These are phyloP conservation scores for Cryptoblepharus egeriae DNA, from an alignment of 2,797 vertebrate species.

Conservation along the genomic window DNA sequence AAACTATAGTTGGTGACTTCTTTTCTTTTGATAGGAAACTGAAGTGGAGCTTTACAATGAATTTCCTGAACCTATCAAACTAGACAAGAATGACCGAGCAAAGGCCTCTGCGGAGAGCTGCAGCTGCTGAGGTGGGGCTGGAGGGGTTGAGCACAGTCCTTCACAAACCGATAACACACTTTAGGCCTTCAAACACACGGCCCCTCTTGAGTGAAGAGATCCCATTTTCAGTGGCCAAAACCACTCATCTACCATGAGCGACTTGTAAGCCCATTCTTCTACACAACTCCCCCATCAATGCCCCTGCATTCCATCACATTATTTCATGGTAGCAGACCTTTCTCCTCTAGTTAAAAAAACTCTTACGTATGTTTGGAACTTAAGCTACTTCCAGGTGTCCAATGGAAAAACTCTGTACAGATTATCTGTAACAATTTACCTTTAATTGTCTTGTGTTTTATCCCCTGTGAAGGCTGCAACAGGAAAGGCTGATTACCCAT, in stretches of 20 bases:
- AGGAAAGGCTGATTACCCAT: constrained; percentile 80
- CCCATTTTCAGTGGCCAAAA: constrained; percentile 80
- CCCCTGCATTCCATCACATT: constrained; percentile 61
- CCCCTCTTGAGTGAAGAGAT: constrained; percentile 75
- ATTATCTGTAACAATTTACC: constrained; percentile 79
- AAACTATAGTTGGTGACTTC: neutral
- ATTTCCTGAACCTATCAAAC: constrained; percentile 98
- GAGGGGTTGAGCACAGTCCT: constrained; percentile 78
- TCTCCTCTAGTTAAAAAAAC: constrained; percentile 69
- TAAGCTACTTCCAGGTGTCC: constrained; percentile 74
- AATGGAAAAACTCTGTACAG: constrained; percentile 81
- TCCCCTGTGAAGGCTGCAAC: constrained; percentile 77
- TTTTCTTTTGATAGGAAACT: constrained; percentile 85
- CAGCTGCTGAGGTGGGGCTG: constrained; percentile 92
- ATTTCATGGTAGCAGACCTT: constrained; percentile 66
- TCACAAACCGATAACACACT: constrained; percentile 80
- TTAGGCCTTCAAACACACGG: constrained; percentile 80
- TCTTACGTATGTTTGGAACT: constrained; percentile 69
- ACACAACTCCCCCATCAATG: constrained; percentile 47
- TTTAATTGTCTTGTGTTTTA: constrained; percentile 78
- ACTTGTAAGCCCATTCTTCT: constrained; percentile 57
- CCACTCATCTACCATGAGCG: constrained; percentile 61
- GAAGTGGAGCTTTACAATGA: constrained; percentile 99
- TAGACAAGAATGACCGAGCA: constrained; percentile 94
- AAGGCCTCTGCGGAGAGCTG: constrained; percentile 92